These are phyloP conservation scores for Hydropotes inermis DNA, from an alignment of 2,113 vertebrate genomes.

Conservation along the genomic window DNA sequence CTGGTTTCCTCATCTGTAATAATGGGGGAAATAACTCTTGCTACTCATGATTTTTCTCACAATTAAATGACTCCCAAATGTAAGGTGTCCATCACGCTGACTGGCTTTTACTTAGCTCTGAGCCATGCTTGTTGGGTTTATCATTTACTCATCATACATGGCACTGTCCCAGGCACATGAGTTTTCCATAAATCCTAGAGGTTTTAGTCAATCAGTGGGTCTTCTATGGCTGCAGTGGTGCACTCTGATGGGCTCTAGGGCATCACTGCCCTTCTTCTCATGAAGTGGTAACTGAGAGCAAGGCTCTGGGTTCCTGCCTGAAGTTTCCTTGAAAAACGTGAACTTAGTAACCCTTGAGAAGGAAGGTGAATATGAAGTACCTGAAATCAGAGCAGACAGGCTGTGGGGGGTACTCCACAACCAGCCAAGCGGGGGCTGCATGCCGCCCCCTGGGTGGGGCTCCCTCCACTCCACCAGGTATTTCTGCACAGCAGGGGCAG, in stretches of 20 bases:
- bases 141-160: neutral
- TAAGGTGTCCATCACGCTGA: neutral
- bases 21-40: neutral
- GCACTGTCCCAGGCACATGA: neutral
- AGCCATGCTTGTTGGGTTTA: neutral
- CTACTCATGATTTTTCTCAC: neutral
- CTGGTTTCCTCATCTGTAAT: neutral
- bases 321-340: neutral
- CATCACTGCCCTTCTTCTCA: neutral
- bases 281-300: neutral
- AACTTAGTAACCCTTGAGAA: neutral
- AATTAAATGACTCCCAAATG: neutral
- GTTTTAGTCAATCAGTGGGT: neutral
- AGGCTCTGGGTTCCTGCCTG: neutral
- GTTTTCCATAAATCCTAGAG: neutral
- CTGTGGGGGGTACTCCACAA: slow-evolving; percentile 43
- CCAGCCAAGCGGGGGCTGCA: slow-evolving; percentile 54
- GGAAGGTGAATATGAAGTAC: slow-evolving; percentile 42
- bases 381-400: slow-evolving; percentile 65
- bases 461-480: slow-evolving; percentile 81
- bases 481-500: fast-evolving
- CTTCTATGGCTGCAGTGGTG: neutral
- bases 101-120: neutral
- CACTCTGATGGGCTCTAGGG: neutral
- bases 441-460: fast-evolving